Evolutionary conservation across 2,113 vertebrate genomes (phyloP).

Genomic region (Arothron firmamentum): DNA sequence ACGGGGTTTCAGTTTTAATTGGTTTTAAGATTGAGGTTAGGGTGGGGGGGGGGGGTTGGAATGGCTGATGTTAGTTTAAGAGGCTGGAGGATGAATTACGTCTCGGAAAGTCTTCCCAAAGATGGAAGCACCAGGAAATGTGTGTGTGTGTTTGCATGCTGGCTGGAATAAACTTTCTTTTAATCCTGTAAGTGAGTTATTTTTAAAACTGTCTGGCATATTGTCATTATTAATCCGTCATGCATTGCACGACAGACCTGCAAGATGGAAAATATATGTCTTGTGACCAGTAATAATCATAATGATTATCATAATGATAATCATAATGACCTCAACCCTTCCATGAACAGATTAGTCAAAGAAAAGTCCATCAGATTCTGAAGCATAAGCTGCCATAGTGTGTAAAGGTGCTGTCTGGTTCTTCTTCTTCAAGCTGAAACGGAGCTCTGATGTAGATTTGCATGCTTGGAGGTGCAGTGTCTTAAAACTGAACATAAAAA

Average conservation of each 20-base stretch:
- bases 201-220: conserved; percentile 38
- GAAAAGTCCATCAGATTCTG: conserved; percentile 8
- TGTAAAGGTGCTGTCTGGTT: not conserved
- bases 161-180: too few relatives aligned
- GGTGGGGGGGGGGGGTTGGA: too few relatives aligned
- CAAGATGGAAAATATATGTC: conserved; percentile 29
- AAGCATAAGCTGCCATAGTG: not conserved
- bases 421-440: not conserved
- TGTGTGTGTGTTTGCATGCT: conserved; percentile 1
- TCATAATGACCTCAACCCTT: conserved; percentile 14
- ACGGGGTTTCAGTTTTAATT: too few relatives aligned
- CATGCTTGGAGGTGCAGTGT: not conserved
- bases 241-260: conserved; percentile 21
- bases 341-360: conserved; percentile 11
- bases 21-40: too few relatives aligned
- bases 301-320: too few relatives aligned
- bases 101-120: too few relatives aligned
- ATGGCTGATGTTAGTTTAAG: too few relatives aligned
- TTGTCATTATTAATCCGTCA: conserved; percentile 40
- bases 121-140: not conserved
- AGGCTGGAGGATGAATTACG: too few relatives aligned
- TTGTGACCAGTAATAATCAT: conserved; percentile 22
- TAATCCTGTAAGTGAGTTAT: conserved; percentile 30
- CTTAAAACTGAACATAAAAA: not conserved
- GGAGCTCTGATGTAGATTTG: not conserved